phyloP scores from a whole-genome alignment of 2,113 vertebrate genomes.

The Oryzias melastigma region DNA sequence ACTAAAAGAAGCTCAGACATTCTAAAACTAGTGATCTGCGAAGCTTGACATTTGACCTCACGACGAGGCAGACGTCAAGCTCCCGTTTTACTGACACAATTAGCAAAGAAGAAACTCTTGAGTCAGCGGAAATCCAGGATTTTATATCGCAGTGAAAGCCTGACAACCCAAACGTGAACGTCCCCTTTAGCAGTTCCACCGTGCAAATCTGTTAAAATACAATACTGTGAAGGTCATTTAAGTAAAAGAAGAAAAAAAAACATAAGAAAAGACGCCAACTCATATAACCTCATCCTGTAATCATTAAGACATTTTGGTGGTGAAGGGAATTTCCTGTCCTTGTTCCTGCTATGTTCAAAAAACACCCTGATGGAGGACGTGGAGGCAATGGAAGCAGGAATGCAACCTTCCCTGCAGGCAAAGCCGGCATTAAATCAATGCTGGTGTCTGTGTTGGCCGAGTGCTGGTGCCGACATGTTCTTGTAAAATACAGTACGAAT shows the following conservation, averaged over 20 bases:
- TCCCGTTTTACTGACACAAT: constrained; percentile 5
- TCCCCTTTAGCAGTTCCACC: background rate
- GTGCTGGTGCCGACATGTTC: too few species aligned
- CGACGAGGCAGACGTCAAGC: constrained; percentile 8
- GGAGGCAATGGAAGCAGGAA: constrained; percentile 24
- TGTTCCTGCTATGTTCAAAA: constrained; percentile 6
- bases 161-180: too few species aligned
- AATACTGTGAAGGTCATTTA: constrained; percentile 65
- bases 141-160: constrained; percentile 22
- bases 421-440: too few species aligned
- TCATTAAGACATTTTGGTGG: constrained; percentile 9
- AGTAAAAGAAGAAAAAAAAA: constrained; percentile 46
- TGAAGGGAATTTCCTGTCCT: constrained; percentile 5
- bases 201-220: constrained; percentile 9
- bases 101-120: constrained; percentile 1
- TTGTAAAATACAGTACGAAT: too few species aligned
- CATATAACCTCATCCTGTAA: background rate
- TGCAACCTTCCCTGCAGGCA: constrained; percentile 7
- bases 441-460: background rate
- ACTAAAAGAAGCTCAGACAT: too few species aligned
- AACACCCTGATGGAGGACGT: background rate
- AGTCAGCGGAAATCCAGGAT: constrained; percentile 19
- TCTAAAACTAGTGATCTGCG: background rate
- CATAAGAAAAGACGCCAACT: background rate
- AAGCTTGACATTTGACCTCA: constrained; percentile 15